These are phyloP conservation scores for Halocaridina rubra DNA, from an alignment of 2,888 invertebrate species.

Conservation along the genomic window DNA sequence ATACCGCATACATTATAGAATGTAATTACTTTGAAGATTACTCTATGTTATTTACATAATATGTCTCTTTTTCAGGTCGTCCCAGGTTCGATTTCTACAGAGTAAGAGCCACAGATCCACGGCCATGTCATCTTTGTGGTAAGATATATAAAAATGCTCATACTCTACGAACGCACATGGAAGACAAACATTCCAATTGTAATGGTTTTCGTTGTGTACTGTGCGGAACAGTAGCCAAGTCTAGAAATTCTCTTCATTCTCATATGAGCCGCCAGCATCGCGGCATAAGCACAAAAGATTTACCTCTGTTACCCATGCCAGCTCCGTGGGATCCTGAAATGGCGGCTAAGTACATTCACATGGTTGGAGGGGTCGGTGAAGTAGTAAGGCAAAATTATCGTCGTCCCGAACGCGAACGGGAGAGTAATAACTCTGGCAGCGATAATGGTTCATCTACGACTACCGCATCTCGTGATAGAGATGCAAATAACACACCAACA, in stretches of 20 bases:
- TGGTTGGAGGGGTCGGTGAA: constrained; percentile 63
- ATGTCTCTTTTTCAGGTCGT: constrained; percentile 68
- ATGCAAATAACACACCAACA: constrained; percentile 47
- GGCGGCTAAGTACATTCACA: constrained; percentile 70
- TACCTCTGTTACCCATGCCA: constrained; percentile 92
- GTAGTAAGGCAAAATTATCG: constrained; percentile 62
- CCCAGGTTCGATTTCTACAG: constrained; percentile 86
- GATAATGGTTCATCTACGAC: constrained; percentile 34
- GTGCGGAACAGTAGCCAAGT: constrained; percentile 93
- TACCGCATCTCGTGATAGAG: constrained; percentile 34
- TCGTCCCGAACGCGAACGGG: constrained; percentile 54
- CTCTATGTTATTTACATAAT: no score
- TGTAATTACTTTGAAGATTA: no score
- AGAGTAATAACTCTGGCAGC: constrained; percentile 42
- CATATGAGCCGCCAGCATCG: constrained; percentile 95
- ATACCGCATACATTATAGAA: no score
- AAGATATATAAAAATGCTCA: constrained; percentile 72
- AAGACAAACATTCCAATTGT: constrained; percentile 93
- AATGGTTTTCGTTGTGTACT: constrained; percentile 91
- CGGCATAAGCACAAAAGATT: constrained; percentile 91
- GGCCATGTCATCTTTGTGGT: constrained; percentile 92
- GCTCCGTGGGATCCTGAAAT: constrained; percentile 91
- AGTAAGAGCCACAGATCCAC: constrained; percentile 90
- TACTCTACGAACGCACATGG: constrained; percentile 88
- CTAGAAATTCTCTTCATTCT: constrained; percentile 89